These are phyloP conservation scores for Novumbra hubbsi DNA, from an alignment of 2,797 vertebrate species.

Conservation along the genomic window DNA sequence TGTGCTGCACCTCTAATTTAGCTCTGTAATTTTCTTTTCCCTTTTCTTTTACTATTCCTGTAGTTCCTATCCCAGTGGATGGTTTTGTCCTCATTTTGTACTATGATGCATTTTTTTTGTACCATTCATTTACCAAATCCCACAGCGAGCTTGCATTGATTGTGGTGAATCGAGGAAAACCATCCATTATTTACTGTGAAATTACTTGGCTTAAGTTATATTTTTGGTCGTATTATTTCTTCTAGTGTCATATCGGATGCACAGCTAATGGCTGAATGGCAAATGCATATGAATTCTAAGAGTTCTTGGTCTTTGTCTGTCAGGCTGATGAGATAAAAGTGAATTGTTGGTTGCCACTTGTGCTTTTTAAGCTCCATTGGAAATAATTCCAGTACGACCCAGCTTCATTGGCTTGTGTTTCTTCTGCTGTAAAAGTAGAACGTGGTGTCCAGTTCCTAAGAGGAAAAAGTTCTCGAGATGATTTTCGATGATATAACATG, in stretches of 20 bases:
- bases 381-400: too few species aligned
- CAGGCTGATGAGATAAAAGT: neutral
- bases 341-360: neutral
- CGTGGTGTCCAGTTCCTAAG: too few species aligned
- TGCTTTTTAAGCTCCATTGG: neutral
- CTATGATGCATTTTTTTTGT: neutral
- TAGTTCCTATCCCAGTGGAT: neutral
- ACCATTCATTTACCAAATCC: neutral
- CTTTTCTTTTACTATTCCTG: neutral
- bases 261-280: neutral
- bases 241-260: neutral
- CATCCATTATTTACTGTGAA: neutral
- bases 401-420: too few species aligned
- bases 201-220: neutral
- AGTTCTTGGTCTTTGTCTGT: neutral
- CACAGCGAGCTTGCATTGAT: neutral
- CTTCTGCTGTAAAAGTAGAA: too few species aligned
- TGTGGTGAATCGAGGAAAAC: neutral
- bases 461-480: too few species aligned
- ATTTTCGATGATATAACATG: too few species aligned
- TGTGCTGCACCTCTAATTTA: slow-evolving; percentile 43
- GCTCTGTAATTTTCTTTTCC: neutral
- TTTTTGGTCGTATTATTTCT: neutral
- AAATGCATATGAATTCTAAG: neutral
- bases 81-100: neutral